These are phyloP conservation scores for Chymomyza procnemis DNA, from an alignment of 2,888 invertebrate genomes.

Conservation along the genomic window DNA sequence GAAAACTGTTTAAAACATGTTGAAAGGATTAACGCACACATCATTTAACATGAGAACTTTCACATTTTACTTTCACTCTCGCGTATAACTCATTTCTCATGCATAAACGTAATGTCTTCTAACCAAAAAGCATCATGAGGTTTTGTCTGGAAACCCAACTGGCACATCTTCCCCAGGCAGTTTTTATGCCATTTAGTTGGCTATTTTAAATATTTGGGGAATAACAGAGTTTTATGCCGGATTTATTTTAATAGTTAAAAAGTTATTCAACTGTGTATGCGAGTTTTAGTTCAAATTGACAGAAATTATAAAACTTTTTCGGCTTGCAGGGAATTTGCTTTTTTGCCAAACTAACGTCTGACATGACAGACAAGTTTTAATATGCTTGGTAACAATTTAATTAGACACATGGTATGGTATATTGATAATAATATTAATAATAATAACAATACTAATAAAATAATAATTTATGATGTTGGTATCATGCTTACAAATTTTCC, in stretches of 20 bases:
- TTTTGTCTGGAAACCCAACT: not conserved
- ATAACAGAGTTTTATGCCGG: conserved; percentile 47
- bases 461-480: no score
- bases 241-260: conserved; percentile 37
- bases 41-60: conserved; percentile 56
- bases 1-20: conserved; percentile 55
- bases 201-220: not conserved
- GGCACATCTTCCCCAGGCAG: not conserved
- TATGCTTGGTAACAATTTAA: no score
- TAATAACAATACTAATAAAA: no score
- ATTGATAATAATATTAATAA: no score
- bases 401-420: no score
- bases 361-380: no score
- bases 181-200: not conserved
- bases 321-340: not conserved
- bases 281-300: not conserved
- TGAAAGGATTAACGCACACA: conserved; percentile 67
- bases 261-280: not conserved
- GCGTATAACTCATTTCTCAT: conserved; percentile 41
- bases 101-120: not conserved
- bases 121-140: not conserved
- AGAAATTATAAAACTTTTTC: not conserved
- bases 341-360: no score
- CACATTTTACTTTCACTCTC: conserved; percentile 11
- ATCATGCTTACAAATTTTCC: no score